These are phyloP conservation scores for Pammene fasciana DNA, from an alignment of 2,888 invertebrate species.

Conservation along the genomic window DNA sequence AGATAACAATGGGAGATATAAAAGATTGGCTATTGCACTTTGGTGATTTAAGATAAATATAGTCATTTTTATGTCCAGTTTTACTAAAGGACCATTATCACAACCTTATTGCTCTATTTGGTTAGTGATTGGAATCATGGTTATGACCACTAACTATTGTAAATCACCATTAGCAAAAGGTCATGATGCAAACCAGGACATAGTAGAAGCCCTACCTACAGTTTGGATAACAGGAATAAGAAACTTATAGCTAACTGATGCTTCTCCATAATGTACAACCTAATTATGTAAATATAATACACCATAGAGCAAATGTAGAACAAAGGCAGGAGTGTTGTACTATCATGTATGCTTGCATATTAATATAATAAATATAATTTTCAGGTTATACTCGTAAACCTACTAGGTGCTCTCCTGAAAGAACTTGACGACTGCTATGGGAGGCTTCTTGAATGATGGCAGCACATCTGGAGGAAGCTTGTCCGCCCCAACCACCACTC, in stretches of 20 bases:
- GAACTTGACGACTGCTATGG: slow-evolving; percentile 92
- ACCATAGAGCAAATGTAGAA: slow-evolving; percentile 40
- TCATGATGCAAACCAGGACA: background rate
- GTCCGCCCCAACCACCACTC: slow-evolving; percentile 86
- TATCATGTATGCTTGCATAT: background rate
- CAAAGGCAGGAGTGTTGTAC: slow-evolving; percentile 21
- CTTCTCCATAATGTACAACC: background rate
- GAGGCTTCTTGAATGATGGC: slow-evolving; percentile 85
- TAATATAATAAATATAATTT: slow-evolving; percentile 16
- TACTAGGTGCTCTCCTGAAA: slow-evolving; percentile 93
- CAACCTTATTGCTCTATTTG: background rate
- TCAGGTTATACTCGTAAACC: slow-evolving; percentile 67
- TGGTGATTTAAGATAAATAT: too few species aligned
- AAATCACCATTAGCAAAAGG: too few species aligned
- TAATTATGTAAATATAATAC: slow-evolving; percentile 54
- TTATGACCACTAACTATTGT: too few species aligned
- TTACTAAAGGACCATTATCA: background rate
- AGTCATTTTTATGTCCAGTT: too few species aligned
- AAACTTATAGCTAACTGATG: background rate
- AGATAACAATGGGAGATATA: too few species aligned
- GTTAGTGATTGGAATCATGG: background rate
- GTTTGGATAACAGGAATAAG: background rate
- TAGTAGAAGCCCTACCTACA: background rate
- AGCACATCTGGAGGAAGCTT: slow-evolving; percentile 87
- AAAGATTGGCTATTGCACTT: background rate